Evolutionary conservation across 2,888 invertebrate species (phyloP), one percentile per base, ranked within the genome.

Genomic region (Isotomurus palustris): DNA sequence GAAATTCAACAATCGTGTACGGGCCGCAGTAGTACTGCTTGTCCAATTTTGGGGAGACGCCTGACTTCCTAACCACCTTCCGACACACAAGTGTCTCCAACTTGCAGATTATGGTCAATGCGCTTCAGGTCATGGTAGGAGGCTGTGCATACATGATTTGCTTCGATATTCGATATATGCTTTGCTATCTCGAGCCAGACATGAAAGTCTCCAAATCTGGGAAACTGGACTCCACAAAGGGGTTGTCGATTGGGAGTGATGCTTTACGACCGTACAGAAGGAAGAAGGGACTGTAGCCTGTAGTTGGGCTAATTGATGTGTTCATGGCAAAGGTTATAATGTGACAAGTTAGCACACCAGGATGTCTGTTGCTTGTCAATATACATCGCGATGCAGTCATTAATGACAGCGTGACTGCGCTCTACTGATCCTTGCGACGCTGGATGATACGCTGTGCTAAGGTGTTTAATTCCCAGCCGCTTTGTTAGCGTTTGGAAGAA

Each of bases 21-120:
- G 47, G 47, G n/a, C 47, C 47, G 19, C n/a, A 47, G 17, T n/a
- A 47, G 19, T 28, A 28, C n/a, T n/a, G n/a, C n/a, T 6, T 4
- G 17, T 28, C 10, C n/a, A 47, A 19, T 29, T 47, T 47, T n/a
- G 27, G 8, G 19, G 5, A n/a, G 14, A 47, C 14, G 29, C 47
- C 47, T 17, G 6, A 4, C 10, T 8, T 25, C 17, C 19, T 8
- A 3, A 17, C 5, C 12, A 3, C 8, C 28, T 28, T 25, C 28
- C 47, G 25, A 8, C 19, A 28, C 17, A 47, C 12, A 22, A 47
- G n/a, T 6, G 6, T 47, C 47, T n/a, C 47, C 47, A 28, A 28
- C 8, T 8, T 27, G 10, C 25, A 47, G 28, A 8, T 6, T 6
- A 3, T n/a, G 5, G 4, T 25, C 29, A 8, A 8, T n/a, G 4